These are phyloP conservation scores for Hirundo rustica DNA, from an alignment of 2,797 vertebrate species.

Conservation along the genomic window DNA sequence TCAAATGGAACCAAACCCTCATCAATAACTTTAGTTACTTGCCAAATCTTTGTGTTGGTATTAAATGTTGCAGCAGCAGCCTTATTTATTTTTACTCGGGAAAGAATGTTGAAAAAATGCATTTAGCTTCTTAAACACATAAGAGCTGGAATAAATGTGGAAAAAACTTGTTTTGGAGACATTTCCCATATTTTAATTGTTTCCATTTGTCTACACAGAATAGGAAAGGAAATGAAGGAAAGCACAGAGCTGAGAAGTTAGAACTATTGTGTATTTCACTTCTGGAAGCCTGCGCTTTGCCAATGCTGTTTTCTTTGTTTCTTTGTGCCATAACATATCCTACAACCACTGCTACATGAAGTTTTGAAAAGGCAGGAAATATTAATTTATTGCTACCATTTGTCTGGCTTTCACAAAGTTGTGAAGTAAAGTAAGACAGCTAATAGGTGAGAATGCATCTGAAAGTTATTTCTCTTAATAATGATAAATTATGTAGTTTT, in stretches of 20 bases:
- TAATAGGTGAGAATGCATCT: not conserved
- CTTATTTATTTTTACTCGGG: not conserved
- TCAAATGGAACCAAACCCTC: not conserved
- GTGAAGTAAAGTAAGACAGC: not conserved
- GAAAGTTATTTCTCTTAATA: not conserved
- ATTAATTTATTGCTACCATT: not conserved
- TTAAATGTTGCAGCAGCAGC: not conserved
- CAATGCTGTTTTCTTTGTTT: not conserved
- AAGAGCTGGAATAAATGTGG: not conserved
- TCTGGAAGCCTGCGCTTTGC: not conserved
- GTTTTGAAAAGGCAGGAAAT: not conserved
- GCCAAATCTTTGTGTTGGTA: not conserved
- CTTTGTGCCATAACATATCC: not conserved
- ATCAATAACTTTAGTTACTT: not conserved
- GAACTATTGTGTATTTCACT: not conserved
- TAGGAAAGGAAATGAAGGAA: not conserved
- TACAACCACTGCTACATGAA: not conserved
- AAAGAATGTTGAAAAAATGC: not conserved
- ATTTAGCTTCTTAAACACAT: not conserved
- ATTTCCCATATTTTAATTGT: not conserved
- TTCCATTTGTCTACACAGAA: not conserved
- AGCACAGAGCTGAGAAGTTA: not conserved
- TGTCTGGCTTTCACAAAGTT: not conserved
- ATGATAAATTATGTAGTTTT: not conserved
- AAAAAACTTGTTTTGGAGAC: not conserved